phyloP scores from a whole-genome alignment of 2,113 vertebrate genomes.

The Corythornis vintsioides region DNA sequence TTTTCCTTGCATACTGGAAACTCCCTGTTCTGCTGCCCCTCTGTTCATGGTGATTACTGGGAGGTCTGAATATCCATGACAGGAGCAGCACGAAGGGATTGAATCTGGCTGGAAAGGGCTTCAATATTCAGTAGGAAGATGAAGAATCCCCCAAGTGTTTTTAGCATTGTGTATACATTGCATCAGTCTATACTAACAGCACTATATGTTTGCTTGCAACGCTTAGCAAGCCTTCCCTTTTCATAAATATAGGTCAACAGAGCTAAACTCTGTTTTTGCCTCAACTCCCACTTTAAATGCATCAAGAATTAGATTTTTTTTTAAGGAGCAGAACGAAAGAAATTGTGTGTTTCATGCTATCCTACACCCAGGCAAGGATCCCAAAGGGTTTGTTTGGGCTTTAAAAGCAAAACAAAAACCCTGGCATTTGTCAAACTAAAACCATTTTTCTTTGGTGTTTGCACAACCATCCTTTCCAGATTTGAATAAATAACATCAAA shows the following conservation, averaged over 20 bases:
- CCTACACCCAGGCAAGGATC: slow-evolving; percentile 46
- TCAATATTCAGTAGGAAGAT: not conserved
- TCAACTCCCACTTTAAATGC: slow-evolving; percentile 59
- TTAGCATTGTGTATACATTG: not conserved
- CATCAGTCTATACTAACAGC: not conserved
- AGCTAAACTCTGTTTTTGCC: slow-evolving; percentile 56
- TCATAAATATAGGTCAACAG: slow-evolving; percentile 65
- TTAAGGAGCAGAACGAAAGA: slow-evolving; percentile 58
- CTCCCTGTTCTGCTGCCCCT: not conserved
- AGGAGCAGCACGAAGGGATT: not conserved
- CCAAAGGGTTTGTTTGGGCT: slow-evolving; percentile 58
- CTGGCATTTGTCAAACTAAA: slow-evolving; percentile 63
- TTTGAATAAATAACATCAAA: slow-evolving; percentile 62
- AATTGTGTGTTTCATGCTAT: slow-evolving; percentile 60
- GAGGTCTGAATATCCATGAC: not conserved
- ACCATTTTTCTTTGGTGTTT: slow-evolving; percentile 59
- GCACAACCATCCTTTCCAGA: slow-evolving; percentile 38
- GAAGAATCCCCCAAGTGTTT: not conserved
- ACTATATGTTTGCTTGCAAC: not conserved
- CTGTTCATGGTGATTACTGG: not conserved
- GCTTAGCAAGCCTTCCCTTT: slow-evolving; percentile 14
- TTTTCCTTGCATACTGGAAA: not conserved
- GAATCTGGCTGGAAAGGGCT: not conserved
- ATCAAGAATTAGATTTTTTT: slow-evolving; percentile 56
- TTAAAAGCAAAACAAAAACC: slow-evolving; percentile 63